These are phyloP conservation scores for Nicator chloris DNA, from an alignment of 2,113 vertebrate species.

Conservation along the genomic window DNA sequence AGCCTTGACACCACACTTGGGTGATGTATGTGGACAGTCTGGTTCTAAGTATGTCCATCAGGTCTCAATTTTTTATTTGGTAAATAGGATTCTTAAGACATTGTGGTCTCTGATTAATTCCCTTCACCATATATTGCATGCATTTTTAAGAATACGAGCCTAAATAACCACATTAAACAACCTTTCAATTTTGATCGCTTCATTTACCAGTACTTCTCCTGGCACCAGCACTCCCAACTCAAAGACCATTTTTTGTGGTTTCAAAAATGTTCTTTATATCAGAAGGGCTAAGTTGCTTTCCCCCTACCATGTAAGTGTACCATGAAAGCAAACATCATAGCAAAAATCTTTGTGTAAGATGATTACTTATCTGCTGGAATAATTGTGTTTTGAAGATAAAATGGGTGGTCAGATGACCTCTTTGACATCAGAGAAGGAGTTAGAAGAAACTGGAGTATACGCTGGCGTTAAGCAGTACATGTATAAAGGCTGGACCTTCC, in stretches of 20 bases:
- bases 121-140: neutral
- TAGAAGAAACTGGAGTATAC: neutral
- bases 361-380: neutral
- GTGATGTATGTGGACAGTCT: neutral
- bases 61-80: neutral
- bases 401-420: neutral
- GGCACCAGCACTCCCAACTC: neutral
- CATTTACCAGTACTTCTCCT: neutral
- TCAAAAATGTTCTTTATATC: neutral
- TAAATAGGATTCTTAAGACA: neutral
- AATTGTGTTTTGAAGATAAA: neutral
- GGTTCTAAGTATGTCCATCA: neutral
- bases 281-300: neutral
- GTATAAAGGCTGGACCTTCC: neutral
- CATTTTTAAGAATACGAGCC: neutral
- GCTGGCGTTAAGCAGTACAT: neutral
- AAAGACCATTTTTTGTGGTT: neutral
- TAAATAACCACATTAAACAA: neutral
- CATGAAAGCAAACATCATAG: neutral
- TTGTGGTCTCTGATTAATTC: neutral
- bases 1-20: neutral
- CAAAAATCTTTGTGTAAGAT: neutral
- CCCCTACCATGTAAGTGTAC: rapidly evolving
- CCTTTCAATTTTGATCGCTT: neutral
- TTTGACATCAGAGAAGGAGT: neutral